Percentiles rank a stretch among this genome's conserved stretches.
phyloP scores from a whole-genome alignment of 2,797 vertebrate species.

The Siniperca scherzeri region DNA sequence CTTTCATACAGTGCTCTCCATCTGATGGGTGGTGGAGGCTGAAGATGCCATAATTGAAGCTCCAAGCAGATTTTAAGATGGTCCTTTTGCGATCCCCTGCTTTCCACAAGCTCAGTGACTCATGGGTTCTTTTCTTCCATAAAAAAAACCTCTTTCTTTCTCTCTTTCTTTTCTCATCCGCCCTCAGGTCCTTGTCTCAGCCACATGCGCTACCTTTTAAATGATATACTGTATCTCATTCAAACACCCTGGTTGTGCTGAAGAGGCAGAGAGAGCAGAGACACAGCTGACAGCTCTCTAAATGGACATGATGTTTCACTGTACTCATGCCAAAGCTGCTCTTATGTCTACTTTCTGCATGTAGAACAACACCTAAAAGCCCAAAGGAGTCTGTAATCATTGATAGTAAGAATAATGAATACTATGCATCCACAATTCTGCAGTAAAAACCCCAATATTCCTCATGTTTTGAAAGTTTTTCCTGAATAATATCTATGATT shows the following conservation, averaged over 20 bases:
- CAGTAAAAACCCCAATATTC: neutral
- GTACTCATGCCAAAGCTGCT: constrained; percentile 32
- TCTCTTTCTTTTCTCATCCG: constrained; percentile 42
- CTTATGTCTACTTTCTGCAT: constrained; percentile 27
- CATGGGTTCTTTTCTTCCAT: constrained; percentile 29
- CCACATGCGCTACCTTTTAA: constrained; percentile 36
- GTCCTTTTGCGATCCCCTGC: constrained; percentile 24
- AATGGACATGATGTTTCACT: constrained; percentile 57
- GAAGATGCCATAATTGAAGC: constrained; percentile 34
- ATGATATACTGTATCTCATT: constrained; percentile 47
- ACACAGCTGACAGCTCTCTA: constrained; percentile 51
- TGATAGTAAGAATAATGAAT: neutral
- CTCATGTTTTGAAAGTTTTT: neutral
- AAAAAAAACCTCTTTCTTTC: constrained; percentile 24
- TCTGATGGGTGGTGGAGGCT: constrained; percentile 25
- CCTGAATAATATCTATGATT: neutral
- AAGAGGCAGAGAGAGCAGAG: constrained; percentile 47
- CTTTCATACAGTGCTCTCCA: constrained; percentile 25
- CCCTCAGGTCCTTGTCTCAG: constrained; percentile 34
- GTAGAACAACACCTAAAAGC: constrained; percentile 25
- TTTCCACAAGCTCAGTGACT: constrained; percentile 32
- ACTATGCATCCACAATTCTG: constrained; percentile 1
- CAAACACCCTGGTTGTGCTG: constrained; percentile 54
- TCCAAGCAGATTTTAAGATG: constrained; percentile 35
- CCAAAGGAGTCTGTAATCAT: constrained; percentile 20